phyloP scores from a whole-genome alignment of 2,888 invertebrate species.

The Agapostemon virescens region DNA sequence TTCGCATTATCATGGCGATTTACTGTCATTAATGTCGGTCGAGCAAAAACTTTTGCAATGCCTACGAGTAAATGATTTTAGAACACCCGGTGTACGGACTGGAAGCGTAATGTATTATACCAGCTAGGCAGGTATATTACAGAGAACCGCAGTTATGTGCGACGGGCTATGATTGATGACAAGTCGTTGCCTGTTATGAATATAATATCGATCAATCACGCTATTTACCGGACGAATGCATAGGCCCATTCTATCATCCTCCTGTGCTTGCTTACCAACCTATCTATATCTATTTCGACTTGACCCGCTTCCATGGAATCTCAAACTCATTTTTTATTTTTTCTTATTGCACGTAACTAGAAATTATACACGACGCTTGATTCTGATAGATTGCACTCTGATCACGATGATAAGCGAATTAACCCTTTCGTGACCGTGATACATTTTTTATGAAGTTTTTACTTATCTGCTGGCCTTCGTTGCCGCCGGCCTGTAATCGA shows the following conservation, averaged over 20 bases:
- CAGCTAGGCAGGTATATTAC: conserved; percentile 73
- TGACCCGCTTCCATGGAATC: conserved; percentile 66
- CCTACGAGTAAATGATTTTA: conserved; percentile 60
- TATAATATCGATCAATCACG: conserved; percentile 80
- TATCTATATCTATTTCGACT: conserved; percentile 68
- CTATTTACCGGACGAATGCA: conserved; percentile 78
- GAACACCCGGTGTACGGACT: conserved; percentile 71
- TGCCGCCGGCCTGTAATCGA: neutral
- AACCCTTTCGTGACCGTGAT: neutral
- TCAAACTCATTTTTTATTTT: conserved; percentile 67
- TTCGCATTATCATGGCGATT: conserved; percentile 14
- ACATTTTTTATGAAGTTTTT: neutral
- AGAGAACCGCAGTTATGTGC: conserved; percentile 69
- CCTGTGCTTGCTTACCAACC: conserved; percentile 66
- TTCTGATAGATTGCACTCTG: neutral
- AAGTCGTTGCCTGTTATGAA: conserved; percentile 79
- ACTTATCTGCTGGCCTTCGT: neutral
- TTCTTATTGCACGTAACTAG: conserved; percentile 58
- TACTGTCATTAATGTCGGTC: conserved; percentile 8
- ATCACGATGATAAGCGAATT: neutral
- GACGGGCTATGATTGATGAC: conserved; percentile 76
- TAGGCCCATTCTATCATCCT: conserved; percentile 78
- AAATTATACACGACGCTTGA: conserved; percentile 43
- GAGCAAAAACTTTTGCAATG: conserved; percentile 26
- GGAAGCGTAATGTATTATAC: conserved; percentile 75